Base-by-base conservation (phyloP, 2,113 vertebrate genomes). In the Amazona vittata region DNA sequence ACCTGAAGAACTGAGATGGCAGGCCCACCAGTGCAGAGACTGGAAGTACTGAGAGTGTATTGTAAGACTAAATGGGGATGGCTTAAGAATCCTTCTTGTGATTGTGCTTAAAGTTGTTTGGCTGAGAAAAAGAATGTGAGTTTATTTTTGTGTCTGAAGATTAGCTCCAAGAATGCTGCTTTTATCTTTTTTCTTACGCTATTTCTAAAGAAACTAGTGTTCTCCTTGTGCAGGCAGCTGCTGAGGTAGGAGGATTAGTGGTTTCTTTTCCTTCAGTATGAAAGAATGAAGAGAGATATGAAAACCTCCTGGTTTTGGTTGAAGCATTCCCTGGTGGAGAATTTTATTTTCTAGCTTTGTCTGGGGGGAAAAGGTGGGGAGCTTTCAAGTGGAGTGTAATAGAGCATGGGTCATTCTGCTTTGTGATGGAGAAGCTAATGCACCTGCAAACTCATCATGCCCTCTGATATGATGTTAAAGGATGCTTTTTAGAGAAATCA, bases 171-270 rank as follows among this genome's bases (percentile, higher is more conserved):
- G 44, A 65, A 35, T 24, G 52, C 53, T 90, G 47, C 41, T 91
- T 69, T 88, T 77, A 29, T 67, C 6, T 6, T 90, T 78, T 95
- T 57, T 19, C 43, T 63, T 53, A 37, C 70, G n/a, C 52, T 37
- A 3, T 79, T 80, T 95, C 49, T 90, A 53, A 93, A 90, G 79
- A 83, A 77, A 63, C 47, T 6, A 74, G 41, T 43, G 28, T 70
- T 80, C 49, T 89, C 60, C 25, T 35, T 80, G 63, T 88, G 55
- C 59, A 76, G 41, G 29, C 9, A 8, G 37, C 59, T 79, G 15
- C 24, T 91, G 60, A 83, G 46, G 73, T 81, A 71, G 79, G 49
- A 79, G 53, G 43, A 55, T 93, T 93, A 87, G 43, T 76, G 31
- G 25, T 39, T 68, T 87, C 39, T 93, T 76, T 87, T 94, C 33